Base-by-base conservation (phyloP, 2,797 vertebrate species). In the Odontamblyopus rebecca region DNA sequence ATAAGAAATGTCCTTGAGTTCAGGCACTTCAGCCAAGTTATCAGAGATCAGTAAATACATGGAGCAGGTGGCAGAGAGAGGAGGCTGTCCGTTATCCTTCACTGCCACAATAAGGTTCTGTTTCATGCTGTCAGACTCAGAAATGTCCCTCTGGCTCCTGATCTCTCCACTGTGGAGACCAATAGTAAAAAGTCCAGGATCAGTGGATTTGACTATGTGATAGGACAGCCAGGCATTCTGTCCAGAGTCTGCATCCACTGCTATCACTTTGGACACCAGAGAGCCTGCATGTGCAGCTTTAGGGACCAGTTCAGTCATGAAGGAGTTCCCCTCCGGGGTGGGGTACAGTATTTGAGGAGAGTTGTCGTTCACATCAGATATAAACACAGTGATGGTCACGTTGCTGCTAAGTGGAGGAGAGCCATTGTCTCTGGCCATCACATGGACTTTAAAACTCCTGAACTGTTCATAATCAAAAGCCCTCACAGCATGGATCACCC, bases 181-280 rank as follows among this genome's bases (percentile, higher is more conserved):
- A 48, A 95, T 87, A 89, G 79, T 51, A 88, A 91, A 23, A 76
- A 85, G 79, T 70, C 80, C 82, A 23, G 73, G 70, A 68, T 85
- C 87, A 9, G 94, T 86, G 56, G 92, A 91, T 63, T 94, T 91
- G 72, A 93, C 64, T n/a, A 95, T 74, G 70, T 80, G 80, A 84
- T 70, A 85, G 66, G 69, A 94, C 57, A 95, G 93, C 93, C 94
- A 95, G 50, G 94, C 93, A 1, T 95, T 95, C 83, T 94, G 48
- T 9, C 54, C 68, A 65, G 54, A 65, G 8, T n/a, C 51, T 92
- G 18, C 91, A 80, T 94, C 93, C 59, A 91, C 90, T 0, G 92
- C 93, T 26, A 93, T 90, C 56, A 94, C 91, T 51, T 93, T 65
- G 63, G 91, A 92, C 60, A 93, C 89, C 56, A 93, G 61, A 35